These are phyloP conservation scores for Solenopsis fugax DNA, from an alignment of 1,140 invertebrate genomes.

Conservation along the genomic window DNA sequence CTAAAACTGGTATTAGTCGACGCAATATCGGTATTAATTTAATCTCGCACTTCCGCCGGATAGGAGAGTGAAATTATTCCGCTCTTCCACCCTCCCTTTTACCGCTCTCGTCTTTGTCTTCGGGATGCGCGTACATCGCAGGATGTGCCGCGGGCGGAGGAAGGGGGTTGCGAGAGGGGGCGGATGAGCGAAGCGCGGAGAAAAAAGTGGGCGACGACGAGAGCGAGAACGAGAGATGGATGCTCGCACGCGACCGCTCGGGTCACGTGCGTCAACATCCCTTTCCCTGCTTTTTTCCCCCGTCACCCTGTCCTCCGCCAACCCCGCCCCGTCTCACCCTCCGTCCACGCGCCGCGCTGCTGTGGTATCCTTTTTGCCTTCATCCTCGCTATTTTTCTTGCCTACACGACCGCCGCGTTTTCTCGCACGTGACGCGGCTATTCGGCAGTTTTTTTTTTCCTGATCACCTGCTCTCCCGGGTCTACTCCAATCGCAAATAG, in stretches of 20 bases:
- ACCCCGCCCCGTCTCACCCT: background rate
- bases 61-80: conserved; percentile 26
- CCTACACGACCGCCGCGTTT: conserved; percentile 15
- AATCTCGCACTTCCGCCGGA: conserved; percentile 15
- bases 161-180: conserved; percentile 28
- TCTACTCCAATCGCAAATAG: conserved; percentile 22
- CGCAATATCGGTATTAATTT: conserved; percentile 48
- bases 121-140: conserved; percentile 12
- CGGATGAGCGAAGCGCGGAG: conserved; percentile 24
- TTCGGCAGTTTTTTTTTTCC: conserved; percentile 27
- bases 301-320: conserved; percentile 19
- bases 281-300: conserved; percentile 34
- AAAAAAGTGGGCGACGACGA: conserved; percentile 52
- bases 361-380: conserved; percentile 30
- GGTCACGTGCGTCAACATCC: conserved; percentile 69
- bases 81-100: conserved; percentile 16
- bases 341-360: background rate
- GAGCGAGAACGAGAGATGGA: conserved; percentile 39
- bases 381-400: conserved; percentile 41
- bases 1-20: background rate
- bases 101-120: conserved; percentile 40
- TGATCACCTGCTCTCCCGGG: conserved; percentile 18
- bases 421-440: conserved; percentile 43
- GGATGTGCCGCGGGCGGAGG: background rate
- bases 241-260: conserved; percentile 58